Evolutionary conservation across 1,140 invertebrate genomes (phyloP).

Genomic region (Caerostris extrusa): DNA sequence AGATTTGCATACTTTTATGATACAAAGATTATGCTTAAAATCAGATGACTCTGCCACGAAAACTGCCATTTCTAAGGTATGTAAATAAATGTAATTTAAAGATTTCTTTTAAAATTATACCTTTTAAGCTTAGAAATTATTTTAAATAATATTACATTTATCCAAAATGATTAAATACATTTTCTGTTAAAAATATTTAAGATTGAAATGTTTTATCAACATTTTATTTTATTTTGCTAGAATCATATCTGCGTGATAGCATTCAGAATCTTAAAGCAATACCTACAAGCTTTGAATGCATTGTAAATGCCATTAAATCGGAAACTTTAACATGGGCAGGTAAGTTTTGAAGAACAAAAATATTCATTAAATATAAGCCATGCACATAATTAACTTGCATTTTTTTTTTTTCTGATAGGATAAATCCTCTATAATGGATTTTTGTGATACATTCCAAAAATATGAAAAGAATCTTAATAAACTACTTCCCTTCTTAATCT

Average conservation of each 20-base stretch:
- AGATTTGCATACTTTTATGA: conserved; percentile 68
- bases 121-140: no score
- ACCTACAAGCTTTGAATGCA: conserved; percentile 56
- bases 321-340: conserved; percentile 68
- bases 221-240: conserved; percentile 57
- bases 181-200: no score
- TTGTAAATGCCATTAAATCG: conserved; percentile 64
- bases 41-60: background rate
- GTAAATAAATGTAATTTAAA: background rate
- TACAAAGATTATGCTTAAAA: conserved; percentile 61
- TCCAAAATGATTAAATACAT: no score
- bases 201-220: background rate
- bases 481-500: conserved; percentile 81
- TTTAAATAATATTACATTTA: no score
- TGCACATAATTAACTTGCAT: background rate
- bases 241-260: conserved; percentile 58
- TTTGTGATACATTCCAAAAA: conserved; percentile 79
- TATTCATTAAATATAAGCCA: background rate
- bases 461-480: conserved; percentile 81
- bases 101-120: no score
- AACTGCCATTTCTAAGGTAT: conserved; percentile 10
- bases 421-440: conserved; percentile 60
- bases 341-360: background rate
- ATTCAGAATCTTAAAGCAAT: conserved; percentile 54
- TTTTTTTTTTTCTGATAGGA: conserved; percentile 53